Percentiles rank a stretch among this genome's conserved stretches.
These are phyloP conservation scores for Streptopelia turtur DNA, from an alignment of 2,797 vertebrate species.

Conservation along the genomic window DNA sequence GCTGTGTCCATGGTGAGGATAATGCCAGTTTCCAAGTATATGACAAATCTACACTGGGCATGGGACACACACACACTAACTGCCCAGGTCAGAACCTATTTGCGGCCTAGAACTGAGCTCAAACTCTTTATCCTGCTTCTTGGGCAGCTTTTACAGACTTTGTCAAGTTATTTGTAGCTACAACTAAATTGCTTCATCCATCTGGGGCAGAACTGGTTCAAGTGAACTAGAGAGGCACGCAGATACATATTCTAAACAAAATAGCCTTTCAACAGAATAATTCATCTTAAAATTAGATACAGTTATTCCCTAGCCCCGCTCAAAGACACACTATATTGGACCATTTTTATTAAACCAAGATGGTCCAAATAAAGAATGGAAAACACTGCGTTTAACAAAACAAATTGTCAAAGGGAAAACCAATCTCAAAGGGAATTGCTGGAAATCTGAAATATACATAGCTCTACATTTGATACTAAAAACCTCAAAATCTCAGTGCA, in stretches of 20 bases:
- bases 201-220: background rate
- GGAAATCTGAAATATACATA: background rate
- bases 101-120: background rate
- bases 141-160: background rate
- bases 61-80: background rate
- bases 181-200: background rate
- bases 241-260: background rate
- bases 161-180: background rate
- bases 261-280: background rate
- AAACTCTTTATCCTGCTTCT: background rate
- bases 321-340: background rate
- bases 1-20: accelerated
- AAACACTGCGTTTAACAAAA: background rate
- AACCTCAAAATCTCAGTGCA: background rate
- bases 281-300: background rate
- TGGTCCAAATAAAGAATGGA: background rate
- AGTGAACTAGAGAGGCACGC: background rate
- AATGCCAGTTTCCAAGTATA: background rate
- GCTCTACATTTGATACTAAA: background rate
- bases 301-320: background rate
- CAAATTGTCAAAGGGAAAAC: background rate
- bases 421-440: background rate
- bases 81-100: background rate
- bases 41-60: background rate
- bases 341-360: background rate